phyloP scores from a whole-genome alignment of 1,140 invertebrate species.

The Parapsyche elsis region DNA sequence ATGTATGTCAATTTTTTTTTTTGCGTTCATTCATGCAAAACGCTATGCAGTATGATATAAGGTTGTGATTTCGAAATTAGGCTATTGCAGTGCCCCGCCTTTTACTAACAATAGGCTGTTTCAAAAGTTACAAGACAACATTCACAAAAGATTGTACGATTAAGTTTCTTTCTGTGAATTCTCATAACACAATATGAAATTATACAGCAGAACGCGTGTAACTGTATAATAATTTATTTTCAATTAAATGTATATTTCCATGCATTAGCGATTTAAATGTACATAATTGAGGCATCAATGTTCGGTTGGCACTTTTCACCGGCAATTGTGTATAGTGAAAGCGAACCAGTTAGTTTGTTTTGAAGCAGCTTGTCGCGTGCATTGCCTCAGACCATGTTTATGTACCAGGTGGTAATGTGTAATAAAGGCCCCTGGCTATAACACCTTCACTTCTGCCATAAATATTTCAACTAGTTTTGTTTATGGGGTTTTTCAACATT shows the following conservation, averaged over 20 bases:
- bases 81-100: neutral
- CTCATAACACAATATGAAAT: neutral
- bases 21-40: constrained; percentile 28
- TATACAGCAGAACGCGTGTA: neutral
- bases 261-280: neutral
- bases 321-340: constrained; percentile 37
- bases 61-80: constrained; percentile 41
- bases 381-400: constrained; percentile 29
- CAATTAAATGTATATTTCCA: neutral
- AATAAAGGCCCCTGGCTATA: constrained; percentile 34
- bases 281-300: neutral
- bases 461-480: neutral
- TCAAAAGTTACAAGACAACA: neutral
- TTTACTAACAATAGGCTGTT: constrained; percentile 36
- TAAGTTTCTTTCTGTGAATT: neutral
- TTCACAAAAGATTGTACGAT: neutral
- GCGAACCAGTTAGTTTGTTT: constrained; percentile 27
- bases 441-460: constrained; percentile 18
- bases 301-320: neutral
- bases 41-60: constrained; percentile 34
- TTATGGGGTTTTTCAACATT: neutral
- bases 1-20: neutral
- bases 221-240: neutral
- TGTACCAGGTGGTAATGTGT: constrained; percentile 37
- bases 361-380: constrained; percentile 22